These are phyloP conservation scores for Anoplopoma fimbria DNA, from an alignment of 2,113 vertebrate genomes.

Conservation along the genomic window DNA sequence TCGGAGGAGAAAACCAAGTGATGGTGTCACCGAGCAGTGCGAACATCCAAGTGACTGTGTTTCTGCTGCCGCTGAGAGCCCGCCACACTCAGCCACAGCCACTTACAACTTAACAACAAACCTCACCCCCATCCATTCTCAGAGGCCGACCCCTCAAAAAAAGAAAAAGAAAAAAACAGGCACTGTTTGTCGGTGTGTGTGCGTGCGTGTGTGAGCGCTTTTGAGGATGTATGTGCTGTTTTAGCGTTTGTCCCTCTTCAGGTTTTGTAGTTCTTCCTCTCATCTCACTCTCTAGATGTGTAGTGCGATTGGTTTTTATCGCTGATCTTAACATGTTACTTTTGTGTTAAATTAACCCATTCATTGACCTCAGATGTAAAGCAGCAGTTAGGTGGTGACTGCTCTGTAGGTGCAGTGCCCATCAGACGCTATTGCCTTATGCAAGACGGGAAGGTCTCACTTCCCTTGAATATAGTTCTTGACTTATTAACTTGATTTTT, in stretches of 20 bases:
- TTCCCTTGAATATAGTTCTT: slow-evolving; percentile 78
- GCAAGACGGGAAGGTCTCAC: slow-evolving; percentile 76
- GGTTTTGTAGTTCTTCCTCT: slow-evolving; percentile 70
- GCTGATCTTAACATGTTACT: slow-evolving; percentile 67
- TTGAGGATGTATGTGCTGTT: slow-evolving; percentile 58
- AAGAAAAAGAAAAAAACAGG: too few species aligned
- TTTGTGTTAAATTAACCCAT: slow-evolving; percentile 62
- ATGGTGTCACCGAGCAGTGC: slow-evolving; percentile 72
- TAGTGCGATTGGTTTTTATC: slow-evolving; percentile 65
- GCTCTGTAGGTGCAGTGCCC: slow-evolving; percentile 63
- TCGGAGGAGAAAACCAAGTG: slow-evolving; percentile 97
- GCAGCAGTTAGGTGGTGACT: slow-evolving; percentile 61
- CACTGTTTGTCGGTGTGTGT: slow-evolving; percentile 51
- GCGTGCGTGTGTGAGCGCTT: slow-evolving; percentile 34
- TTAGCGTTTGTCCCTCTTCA: slow-evolving; percentile 49
- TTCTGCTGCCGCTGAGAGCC: slow-evolving; percentile 55
- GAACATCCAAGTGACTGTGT: slow-evolving; percentile 68
- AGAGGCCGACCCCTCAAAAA: slow-evolving; percentile 59
- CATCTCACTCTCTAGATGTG: slow-evolving; percentile 62
- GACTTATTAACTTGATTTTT: slow-evolving; percentile 78
- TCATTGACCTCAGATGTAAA: slow-evolving; percentile 75
- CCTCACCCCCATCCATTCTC: slow-evolving; percentile 73
- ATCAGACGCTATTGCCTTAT: slow-evolving; percentile 82
- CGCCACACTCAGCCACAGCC: slow-evolving; percentile 54
- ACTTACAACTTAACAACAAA: slow-evolving; percentile 66